Evolutionary conservation across 1,140 invertebrate species (phyloP), one percentile per base, ranked within the genome.

Genomic region (Zaprionus kolodkinae): DNA sequence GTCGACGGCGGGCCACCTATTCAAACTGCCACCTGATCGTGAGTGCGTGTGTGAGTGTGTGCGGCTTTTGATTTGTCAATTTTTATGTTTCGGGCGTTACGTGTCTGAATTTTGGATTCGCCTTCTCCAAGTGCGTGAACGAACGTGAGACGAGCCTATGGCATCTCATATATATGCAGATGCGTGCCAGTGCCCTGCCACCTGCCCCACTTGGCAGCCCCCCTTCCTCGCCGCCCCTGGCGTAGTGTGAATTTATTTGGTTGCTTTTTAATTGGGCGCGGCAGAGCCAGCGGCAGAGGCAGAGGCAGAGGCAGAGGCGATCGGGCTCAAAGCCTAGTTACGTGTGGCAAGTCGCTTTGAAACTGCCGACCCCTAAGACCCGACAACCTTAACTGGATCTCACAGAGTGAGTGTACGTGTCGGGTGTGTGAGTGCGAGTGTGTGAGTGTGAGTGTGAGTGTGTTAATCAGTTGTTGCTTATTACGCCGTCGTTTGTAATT

Each of bases 21-120:
- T 17, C 27, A 13, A 7, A 15, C n/a, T 9, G n/a, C n/a, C 30
- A 69, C 65, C 65, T 74, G 65, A 45, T 15, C 13, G 25, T 45
- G 62, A 17, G 36, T 35, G 60, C n/a, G 56, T 40, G 60, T 25
- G 35, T 30, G 66, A 38, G 55, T 38, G 55, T 30, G 38, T 43
- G 63, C 17, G 63, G 15, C 59, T 62, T 73, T 73, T 52, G 63
- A 77, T 77, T 73, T 68, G 75, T 77, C 57, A 77, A 73, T 59
- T 77, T 77, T 77, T 68, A 77, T 77, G 75, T 77, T 68, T 57
- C 10, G 54, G 61, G n/a, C 11, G 27, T 68, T 77, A 77, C 75
- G 75, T 77, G 75, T 68, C 30, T 68, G 43, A 73, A 77, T 62
- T 73, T 74, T 69, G 56, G 64, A 67, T 45, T 15, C 40, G 6